Conservation (phyloP, 2,888 invertebrate species). For the Phyto melanocephala region DNA sequence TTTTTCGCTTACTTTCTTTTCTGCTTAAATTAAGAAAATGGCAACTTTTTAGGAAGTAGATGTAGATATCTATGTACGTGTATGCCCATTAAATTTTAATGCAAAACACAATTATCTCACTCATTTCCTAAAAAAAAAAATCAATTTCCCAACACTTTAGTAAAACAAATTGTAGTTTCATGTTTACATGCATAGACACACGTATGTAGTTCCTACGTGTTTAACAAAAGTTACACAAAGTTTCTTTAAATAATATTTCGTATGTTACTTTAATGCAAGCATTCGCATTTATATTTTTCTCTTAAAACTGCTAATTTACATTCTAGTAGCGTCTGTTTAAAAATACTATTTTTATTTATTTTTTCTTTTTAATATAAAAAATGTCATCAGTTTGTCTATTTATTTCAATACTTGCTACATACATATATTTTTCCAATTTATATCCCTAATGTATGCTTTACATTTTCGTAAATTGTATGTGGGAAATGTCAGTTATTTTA, state of each 20-base stretch:
- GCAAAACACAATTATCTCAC: too few species aligned
- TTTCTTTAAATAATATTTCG: not conserved
- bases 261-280: not conserved
- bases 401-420: too few species aligned
- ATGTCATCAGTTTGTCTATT: not conserved
- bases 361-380: too few species aligned
- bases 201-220: not conserved
- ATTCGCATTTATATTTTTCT: not conserved
- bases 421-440: not conserved
- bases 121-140: not conserved
- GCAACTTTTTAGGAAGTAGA: too few species aligned
- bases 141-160: not conserved
- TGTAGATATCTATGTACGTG: too few species aligned
- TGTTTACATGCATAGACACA: too few species aligned
- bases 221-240: not conserved
- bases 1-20: too few species aligned
- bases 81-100: too few species aligned
- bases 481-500: not conserved
- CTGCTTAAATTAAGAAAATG: too few species aligned
- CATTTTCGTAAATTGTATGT: not conserved
- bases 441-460: not conserved
- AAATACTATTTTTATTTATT: too few species aligned
- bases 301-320: not conserved
- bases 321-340: too few species aligned
- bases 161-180: too few species aligned